Evolutionary conservation across 2,113 vertebrate genomes (phyloP).

Genomic region (Ailurus styani): DNA sequence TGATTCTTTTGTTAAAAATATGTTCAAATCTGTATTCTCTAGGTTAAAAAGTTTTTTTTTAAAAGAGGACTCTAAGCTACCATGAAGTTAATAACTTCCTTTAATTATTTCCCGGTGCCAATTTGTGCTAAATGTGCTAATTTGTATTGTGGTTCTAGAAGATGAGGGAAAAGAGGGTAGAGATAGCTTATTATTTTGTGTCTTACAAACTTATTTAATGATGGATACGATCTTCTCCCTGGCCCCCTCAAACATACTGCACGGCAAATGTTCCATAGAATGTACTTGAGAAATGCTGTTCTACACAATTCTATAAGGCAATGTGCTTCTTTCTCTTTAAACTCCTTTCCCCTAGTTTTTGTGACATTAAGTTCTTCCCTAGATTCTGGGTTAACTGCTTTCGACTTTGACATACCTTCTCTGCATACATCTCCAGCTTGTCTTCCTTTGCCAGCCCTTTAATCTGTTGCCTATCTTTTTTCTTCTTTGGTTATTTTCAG

Average conservation of each 20-base stretch:
- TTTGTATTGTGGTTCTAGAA: neutral
- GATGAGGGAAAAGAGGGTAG: neutral
- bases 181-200: neutral
- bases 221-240: neutral
- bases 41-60: neutral
- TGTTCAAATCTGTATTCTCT: neutral
- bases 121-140: neutral
- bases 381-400: neutral
- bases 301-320: neutral
- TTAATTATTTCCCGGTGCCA: neutral
- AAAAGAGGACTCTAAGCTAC: neutral
- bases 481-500: neutral
- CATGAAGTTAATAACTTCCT: neutral
- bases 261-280: neutral
- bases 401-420: neutral
- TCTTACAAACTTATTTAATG: neutral
- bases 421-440: neutral
- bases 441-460: neutral
- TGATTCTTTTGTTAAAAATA: neutral
- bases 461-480: neutral
- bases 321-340: neutral
- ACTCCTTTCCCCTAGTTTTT: neutral
- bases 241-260: neutral
- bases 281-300: neutral
- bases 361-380: neutral